These are phyloP conservation scores for Formica aserva DNA, from an alignment of 2,888 invertebrate species.

Conservation along the genomic window DNA sequence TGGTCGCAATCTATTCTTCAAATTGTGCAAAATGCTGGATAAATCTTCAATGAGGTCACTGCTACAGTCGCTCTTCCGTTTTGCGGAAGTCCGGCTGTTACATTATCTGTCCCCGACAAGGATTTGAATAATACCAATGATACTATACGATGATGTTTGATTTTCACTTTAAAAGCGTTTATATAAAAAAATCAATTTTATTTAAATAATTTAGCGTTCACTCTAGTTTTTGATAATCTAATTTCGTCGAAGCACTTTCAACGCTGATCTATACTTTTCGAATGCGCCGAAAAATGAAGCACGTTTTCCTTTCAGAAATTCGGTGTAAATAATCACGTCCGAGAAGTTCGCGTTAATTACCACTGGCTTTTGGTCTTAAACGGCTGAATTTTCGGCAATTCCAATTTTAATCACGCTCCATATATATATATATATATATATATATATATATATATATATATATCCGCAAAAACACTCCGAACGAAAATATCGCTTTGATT, in stretches of 20 bases:
- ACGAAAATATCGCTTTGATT: constrained; percentile 1
- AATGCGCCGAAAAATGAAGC: background rate
- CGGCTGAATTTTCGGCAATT: background rate
- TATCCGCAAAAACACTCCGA: background rate
- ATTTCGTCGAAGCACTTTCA: background rate
- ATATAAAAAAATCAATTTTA: constrained; percentile 8
- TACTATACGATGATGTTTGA: background rate
- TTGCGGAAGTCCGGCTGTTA: constrained; percentile 19
- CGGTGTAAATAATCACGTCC: background rate
- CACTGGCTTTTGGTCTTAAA: background rate
- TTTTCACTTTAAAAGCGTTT: background rate
- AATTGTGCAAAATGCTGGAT: constrained; percentile 20
- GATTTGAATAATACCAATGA: background rate
- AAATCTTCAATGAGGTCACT: constrained; percentile 27
- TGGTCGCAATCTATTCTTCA: constrained; percentile 12
- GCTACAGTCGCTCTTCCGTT: background rate
- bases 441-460: background rate
- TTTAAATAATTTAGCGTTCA: background rate
- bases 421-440: background rate
- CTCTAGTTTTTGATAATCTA: background rate
- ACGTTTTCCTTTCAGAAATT: background rate
- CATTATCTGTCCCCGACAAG: background rate
- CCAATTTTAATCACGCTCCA: background rate
- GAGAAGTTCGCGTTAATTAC: constrained; percentile 2
- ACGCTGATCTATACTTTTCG: background rate